Evolutionary conservation across 2,113 vertebrate genomes (phyloP).

Genomic region (Amphilophus citrinellus): DNA sequence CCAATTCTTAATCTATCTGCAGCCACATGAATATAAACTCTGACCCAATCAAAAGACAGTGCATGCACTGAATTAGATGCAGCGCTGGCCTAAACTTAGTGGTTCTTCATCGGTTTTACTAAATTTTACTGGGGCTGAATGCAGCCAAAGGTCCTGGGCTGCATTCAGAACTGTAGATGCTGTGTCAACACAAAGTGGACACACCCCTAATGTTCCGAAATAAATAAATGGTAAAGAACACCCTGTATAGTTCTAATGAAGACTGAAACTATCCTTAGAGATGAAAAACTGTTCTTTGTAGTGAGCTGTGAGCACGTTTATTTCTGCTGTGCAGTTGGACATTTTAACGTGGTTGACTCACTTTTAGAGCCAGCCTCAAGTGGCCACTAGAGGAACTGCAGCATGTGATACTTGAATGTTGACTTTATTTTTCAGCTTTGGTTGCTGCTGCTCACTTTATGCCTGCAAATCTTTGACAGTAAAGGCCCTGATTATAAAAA

Average conservation of each 20-base stretch:
- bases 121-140: no score
- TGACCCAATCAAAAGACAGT: background rate
- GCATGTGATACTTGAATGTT: background rate
- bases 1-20: background rate
- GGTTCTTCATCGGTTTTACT: no score
- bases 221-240: background rate
- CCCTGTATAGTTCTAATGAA: background rate
- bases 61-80: background rate
- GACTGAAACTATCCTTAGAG: background rate
- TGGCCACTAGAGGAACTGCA: background rate
- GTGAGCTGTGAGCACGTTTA: background rate
- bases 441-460: background rate
- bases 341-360: background rate
- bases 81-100: background rate
- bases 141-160: no score
- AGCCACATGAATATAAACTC: background rate
- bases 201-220: background rate
- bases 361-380: background rate
- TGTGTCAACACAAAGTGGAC: background rate
- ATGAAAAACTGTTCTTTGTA: background rate
- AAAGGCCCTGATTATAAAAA: background rate
- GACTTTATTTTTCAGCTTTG: background rate
- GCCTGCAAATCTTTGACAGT: background rate
- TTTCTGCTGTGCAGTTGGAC: background rate
- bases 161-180: background rate